These are phyloP conservation scores for Mizuhopecten yessoensis DNA, from an alignment of 1,140 invertebrate species.

Conservation along the genomic window DNA sequence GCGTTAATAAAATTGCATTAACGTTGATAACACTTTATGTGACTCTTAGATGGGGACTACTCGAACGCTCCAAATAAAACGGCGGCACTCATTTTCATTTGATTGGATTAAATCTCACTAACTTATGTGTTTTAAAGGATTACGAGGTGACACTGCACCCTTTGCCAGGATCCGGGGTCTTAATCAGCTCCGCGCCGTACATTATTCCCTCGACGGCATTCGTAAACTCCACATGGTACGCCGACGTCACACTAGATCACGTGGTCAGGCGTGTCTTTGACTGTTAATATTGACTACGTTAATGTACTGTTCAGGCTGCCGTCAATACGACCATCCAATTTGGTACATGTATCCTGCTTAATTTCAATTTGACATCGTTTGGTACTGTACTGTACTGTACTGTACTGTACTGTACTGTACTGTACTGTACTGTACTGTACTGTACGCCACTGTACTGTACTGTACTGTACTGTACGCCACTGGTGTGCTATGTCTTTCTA, in stretches of 20 bases:
- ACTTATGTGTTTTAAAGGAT: constrained; percentile 18
- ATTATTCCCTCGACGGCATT: background rate
- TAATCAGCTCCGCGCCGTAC: background rate
- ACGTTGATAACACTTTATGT: constrained; percentile 34
- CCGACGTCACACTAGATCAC: background rate
- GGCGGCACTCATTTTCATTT: background rate
- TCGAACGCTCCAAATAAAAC: constrained; percentile 23
- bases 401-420: too few relatives aligned
- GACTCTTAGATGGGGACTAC: background rate
- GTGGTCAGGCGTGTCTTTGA: background rate
- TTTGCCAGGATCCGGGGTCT: constrained; percentile 11
- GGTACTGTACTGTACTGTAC: too few relatives aligned
- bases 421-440: too few relatives aligned
- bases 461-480: too few relatives aligned
- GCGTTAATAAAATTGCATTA: constrained; percentile 26
- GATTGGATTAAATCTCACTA: constrained; percentile 28
- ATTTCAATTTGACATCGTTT: too few relatives aligned
- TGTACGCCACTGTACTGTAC: too few relatives aligned
- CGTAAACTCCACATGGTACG: background rate
- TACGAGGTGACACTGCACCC: background rate
- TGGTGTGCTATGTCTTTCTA: too few relatives aligned
- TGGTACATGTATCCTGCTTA: too few relatives aligned
- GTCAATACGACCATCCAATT: too few relatives aligned
- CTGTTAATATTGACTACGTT: too few relatives aligned
- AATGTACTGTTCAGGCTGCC: too few relatives aligned